phyloP scores from a whole-genome alignment of 2,888 invertebrate genomes.

The Drosophila prostipennis region DNA sequence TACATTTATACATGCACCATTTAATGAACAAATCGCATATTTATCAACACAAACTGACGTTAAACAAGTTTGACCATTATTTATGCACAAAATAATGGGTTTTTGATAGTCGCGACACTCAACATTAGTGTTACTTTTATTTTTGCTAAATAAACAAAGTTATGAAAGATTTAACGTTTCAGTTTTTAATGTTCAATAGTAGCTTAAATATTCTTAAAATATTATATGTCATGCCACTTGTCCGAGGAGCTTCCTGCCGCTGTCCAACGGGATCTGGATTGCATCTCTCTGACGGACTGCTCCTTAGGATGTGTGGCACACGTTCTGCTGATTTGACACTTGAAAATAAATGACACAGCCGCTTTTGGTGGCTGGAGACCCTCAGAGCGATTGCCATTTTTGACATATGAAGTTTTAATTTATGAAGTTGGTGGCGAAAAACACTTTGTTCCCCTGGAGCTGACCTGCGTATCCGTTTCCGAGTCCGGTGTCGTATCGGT shows the following conservation, averaged over 20 bases:
- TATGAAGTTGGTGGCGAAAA: conserved; percentile 62
- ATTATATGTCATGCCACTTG: not conserved
- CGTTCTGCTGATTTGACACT: conserved; percentile 58
- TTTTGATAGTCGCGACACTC: too few relatives aligned
- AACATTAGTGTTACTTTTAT: too few relatives aligned
- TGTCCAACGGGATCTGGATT: not conserved
- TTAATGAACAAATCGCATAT: too few relatives aligned
- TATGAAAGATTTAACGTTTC: too few relatives aligned
- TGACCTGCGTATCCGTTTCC: conserved; percentile 46
- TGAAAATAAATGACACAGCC: conserved; percentile 68
- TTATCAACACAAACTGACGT: too few relatives aligned
- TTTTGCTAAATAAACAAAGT: too few relatives aligned
- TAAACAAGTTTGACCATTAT: too few relatives aligned
- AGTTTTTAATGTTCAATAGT: too few relatives aligned
- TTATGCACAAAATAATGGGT: too few relatives aligned
- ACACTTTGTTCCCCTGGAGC: conserved; percentile 40
- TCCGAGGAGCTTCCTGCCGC: not conserved
- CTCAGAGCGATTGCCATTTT: conserved; percentile 44
- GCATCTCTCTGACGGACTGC: conserved; percentile 6
- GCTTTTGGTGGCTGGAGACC: conserved; percentile 3
- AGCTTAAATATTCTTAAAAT: too few relatives aligned
- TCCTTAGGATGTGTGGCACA: conserved; percentile 7
- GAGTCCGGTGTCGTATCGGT: conserved; percentile 48
- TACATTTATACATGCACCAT: too few relatives aligned
- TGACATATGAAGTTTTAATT: conserved; percentile 77